Conservation (phyloP, 2,797 vertebrate genomes). For the Rhodeus uyekii region DNA sequence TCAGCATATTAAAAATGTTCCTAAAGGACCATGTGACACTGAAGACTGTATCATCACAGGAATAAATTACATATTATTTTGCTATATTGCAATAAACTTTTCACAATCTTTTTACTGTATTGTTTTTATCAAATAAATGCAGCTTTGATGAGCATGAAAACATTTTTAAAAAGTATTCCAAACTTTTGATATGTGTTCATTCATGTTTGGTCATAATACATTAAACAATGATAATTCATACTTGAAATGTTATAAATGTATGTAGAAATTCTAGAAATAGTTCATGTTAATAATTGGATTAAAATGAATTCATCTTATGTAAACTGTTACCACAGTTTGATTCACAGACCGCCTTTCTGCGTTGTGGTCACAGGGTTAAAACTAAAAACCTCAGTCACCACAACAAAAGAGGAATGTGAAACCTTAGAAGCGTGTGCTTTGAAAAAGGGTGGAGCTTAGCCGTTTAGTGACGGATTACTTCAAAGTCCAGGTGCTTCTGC, state of each 20-base stretch:
- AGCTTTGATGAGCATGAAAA: no score
- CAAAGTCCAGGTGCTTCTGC: conserved; percentile 63
- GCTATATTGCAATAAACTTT: no score
- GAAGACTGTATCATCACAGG: no score
- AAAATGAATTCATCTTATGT: not conserved
- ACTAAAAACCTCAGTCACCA: conserved; percentile 35
- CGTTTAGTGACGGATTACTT: conserved; percentile 49
- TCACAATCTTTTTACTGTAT: no score
- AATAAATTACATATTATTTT: no score
- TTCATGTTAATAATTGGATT: not conserved
- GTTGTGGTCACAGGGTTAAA: conserved; percentile 24
- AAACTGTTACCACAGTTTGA: not conserved
- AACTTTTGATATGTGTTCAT: not conserved
- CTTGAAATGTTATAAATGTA: not conserved
- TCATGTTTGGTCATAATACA: not conserved
- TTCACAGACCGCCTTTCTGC: conserved; percentile 1
- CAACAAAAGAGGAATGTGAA: conserved; percentile 46
- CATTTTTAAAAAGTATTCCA: no score
- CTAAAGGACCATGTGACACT: no score
- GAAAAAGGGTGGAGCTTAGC: not conserved
- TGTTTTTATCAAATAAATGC: no score
- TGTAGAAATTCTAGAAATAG: no score
- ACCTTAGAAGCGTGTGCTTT: conserved; percentile 26
- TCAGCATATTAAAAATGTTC: no score
- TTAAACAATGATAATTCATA: not conserved